Evolutionary conservation across 2,888 invertebrate genomes (phyloP), one percentile per base, ranked within the genome.

Genomic region (Psococerastis gibbosa): DNA sequence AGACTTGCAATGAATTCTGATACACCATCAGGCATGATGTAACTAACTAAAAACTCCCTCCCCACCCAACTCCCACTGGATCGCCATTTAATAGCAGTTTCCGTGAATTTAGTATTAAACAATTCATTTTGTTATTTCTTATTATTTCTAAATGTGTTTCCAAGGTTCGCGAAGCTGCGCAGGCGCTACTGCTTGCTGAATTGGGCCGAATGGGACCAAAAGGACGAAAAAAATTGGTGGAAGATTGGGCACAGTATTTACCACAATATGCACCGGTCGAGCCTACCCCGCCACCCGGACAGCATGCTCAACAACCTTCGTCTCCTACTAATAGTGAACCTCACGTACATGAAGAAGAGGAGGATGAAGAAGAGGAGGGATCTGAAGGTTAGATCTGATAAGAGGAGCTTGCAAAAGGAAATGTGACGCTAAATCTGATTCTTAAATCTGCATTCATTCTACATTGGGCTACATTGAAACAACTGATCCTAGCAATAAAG

Each of bases 191-290:
- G 0, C 66, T 97, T 11, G 92, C 97, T 1, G 98, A 98, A 63
- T 66, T 99, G 22, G 76, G 82, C 48, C 71, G 89, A 44, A 70
- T 92, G 56, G 89, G 89, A 1, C 75, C 83, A 0, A 87, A 87
- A 56, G 97, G 97, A 0, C 75, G 97, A 15, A 89, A 94, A 61
- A 70, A 78, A 1, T 65, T 98, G 16, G 88, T 98, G 1, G 94
- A 97, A 61, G 78, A 80, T 54, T 98, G 98, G 98, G 82, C 92
- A 0, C 89, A 91, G 49, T 95, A 81, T 65, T 67, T 98, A 16
- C 97, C 95, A 0, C 74, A 83, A 43, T 85, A 85, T 58, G 82
- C 80, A 1, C 79, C 78, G 54, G 75, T 78, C 0, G 82, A 81
- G 57, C 46, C 50, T 20, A 45, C 42, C 16, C 47, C 44, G 22